Base-by-base conservation (phyloP, 2,113 vertebrate species). In the Grallaria varia region DNA sequence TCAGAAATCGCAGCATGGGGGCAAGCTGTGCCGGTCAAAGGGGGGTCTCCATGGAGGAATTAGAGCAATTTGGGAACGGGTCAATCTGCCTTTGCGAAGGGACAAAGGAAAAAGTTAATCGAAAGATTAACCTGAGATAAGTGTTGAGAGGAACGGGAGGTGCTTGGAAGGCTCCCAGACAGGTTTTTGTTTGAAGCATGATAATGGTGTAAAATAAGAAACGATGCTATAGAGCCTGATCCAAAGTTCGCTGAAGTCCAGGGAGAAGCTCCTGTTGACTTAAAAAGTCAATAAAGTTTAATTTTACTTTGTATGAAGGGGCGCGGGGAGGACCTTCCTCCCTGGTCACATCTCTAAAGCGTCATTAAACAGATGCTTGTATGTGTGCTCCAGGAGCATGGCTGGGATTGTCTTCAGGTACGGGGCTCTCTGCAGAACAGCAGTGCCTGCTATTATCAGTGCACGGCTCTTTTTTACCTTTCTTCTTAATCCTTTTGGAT, bases 1-100 rank as follows among this genome's bases (percentile, higher is more conserved):
- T 96, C 90, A 94, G 90, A 31, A 58, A 59, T 86, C 89, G 4
- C 95, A 90, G 91, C 82, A 31, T 91, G 90, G 90, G 81, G 85
- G 88, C 74, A 78, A 78, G 86, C 93, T 79, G 91, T 20, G 60
- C 79, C 47, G n/a, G 21, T 72, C 74, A 28, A 6, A 20, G 17
- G n/a, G 33, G 71, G 12, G 79, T 63, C 15, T 27, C 20, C 44
- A 10, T 8, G 80, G 55, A 58, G 77, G 45, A 71, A 39, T 87
- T 47, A 11, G 73, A 74, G 21, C 59, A 22, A 3, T 84, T 35
- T 63, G 52, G 64, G 76, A 79, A 12, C 45, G 22, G 40, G 35
- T 73, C 72, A n/a, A 3, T 66, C 42, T 66, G 63, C 71, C 42
- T 50, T 25, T 55, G 6, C n/a, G 22, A n/a, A 20, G 35, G 21